phyloP scores from a whole-genome alignment of 2,888 invertebrate genomes.

The Zhuqinia jingwanae region DNA sequence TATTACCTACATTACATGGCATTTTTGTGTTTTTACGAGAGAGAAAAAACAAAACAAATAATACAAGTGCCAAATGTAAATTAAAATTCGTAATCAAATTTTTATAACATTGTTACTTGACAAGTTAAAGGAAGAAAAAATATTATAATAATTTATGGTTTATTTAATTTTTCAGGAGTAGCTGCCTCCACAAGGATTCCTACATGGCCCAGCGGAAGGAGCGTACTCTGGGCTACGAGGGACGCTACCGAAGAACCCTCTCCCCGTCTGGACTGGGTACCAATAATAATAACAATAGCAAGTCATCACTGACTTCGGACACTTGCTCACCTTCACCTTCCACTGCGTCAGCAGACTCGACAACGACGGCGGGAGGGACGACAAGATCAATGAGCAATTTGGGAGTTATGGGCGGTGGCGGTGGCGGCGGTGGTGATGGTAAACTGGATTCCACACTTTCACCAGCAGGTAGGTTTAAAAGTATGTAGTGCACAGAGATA shows the following conservation, averaged over 20 bases:
- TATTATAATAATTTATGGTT: conserved; percentile 13
- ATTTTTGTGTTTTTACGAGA: too few relatives aligned
- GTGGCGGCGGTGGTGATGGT: conserved; percentile 54
- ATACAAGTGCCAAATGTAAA: neutral
- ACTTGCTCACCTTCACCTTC: conserved; percentile 8
- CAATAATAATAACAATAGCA: conserved; percentile 72
- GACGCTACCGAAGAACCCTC: conserved; percentile 88
- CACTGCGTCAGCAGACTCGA: conserved; percentile 59
- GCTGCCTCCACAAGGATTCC: conserved; percentile 90
- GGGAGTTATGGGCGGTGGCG: neutral
- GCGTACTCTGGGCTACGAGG: conserved; percentile 86
- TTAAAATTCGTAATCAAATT: neutral
- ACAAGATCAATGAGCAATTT: conserved; percentile 53
- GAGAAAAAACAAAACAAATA: too few relatives aligned
- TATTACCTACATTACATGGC: too few relatives aligned
- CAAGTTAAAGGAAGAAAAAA: conserved; percentile 19
- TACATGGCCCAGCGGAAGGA: conserved; percentile 88
- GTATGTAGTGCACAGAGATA: too few relatives aligned
- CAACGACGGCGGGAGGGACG: conserved; percentile 16
- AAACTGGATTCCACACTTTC: conserved; percentile 78
- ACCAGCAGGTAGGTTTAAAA: conserved; percentile 76
- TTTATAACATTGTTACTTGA: neutral
- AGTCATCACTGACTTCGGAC: conserved; percentile 53
- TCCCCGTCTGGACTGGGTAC: conserved; percentile 83
- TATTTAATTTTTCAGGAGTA: conserved; percentile 81